Evolutionary conservation across 2,797 vertebrate species (phyloP).

Genomic region (Lagorchestes hirsutus): DNA sequence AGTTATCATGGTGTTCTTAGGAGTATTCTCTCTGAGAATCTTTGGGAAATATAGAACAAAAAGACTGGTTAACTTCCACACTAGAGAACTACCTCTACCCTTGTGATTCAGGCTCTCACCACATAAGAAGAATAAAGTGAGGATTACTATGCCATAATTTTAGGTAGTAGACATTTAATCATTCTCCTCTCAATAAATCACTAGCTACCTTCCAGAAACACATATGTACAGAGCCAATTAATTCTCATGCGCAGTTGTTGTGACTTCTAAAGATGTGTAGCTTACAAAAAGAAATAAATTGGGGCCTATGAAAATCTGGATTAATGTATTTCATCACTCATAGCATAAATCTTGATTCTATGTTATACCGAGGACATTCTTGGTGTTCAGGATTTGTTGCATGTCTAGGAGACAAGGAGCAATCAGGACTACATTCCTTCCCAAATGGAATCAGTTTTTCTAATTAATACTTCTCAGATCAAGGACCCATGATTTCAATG

Average conservation of each 20-base stretch:
- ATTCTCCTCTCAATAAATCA: background rate
- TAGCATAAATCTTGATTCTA: background rate
- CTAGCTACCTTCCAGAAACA: background rate
- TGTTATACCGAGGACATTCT: background rate
- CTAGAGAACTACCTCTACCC: background rate
- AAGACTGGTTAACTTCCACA: background rate
- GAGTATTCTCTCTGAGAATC: background rate
- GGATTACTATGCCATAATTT: background rate
- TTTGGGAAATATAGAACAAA: background rate
- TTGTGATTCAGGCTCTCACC: background rate
- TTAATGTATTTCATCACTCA: background rate
- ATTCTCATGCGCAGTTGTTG: background rate
- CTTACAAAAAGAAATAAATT: background rate
- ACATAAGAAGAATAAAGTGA: background rate
- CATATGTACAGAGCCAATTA: background rate
- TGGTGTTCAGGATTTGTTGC: background rate
- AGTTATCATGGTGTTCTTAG: background rate
- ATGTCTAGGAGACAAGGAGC: background rate
- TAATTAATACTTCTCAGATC: background rate
- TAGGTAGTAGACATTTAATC: background rate
- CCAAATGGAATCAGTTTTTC: background rate
- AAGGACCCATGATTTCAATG: background rate
- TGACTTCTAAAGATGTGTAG: background rate
- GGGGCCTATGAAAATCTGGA: background rate
- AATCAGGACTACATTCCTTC: background rate